Base-by-base conservation (phyloP, 2,888 invertebrate species). In the Bellardia bayeri region DNA sequence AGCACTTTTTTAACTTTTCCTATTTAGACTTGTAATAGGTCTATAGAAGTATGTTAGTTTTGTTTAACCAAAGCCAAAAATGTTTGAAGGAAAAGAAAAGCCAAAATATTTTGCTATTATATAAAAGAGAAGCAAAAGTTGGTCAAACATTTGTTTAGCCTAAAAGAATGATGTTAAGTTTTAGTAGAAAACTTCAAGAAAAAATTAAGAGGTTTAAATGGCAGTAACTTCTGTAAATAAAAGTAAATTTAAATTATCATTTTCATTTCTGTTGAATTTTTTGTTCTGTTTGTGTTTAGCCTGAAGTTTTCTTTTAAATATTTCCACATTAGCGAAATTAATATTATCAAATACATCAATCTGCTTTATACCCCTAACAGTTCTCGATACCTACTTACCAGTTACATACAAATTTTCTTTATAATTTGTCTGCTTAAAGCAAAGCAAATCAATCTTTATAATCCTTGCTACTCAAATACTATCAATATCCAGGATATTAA, bases 1-100 rank as follows among this genome's bases (percentile, higher is more conserved):
- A 87, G 87, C 84, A 87, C 87, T 87, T 87, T 86, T 45, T 80
- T 78, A 87, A 87, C 83, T 87, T 87, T 87, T 79, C 64, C 85
- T 79, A 87, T 87, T 87, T 85, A 64, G 82, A 42, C 79, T 82
- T 82, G 82, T 87, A 79, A 87, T 82, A 82, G 82, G 56, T 80
- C 69, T 75, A 79, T 63, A 75, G 78, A 61, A 81, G 66, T 61
- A 80, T 56, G 51, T 82, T 49, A 54, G 16, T 72, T 64, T 69
- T 54, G 45, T 58, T 8, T 9, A n/a, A 14, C 11, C 23, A 49
- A 37, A n/a, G 45, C 4, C 4, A 16, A 45, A 56, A 66, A 13
- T 7, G 14, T 42, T 14, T 40, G 6, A 40, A 61, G 30, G 33
- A 64, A 64, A 42, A 78, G 14, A 81, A 54, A 64, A 63, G 58